Evolutionary conservation across 2,113 vertebrate genomes (phyloP), one percentile per base, ranked within the genome.

Genomic region (Chaetodon trifascialis): DNA sequence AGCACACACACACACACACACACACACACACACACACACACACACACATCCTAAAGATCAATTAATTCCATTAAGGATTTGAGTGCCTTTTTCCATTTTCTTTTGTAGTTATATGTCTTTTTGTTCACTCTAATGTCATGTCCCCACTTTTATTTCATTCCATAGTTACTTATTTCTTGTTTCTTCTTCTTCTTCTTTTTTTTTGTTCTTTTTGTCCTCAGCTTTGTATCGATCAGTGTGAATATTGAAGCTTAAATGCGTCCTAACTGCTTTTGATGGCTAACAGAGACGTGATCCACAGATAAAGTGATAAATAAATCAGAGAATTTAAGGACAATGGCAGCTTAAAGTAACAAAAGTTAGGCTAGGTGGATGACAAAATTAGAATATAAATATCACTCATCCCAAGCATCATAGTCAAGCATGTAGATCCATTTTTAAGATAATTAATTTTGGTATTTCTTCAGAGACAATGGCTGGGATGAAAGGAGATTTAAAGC

Each of bases 401-500:
- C 73, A 85, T 79, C 16, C 36, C 19, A 73, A 59, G 55, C 67
- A 66, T n/a, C 7, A 11, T 15, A 63, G 46, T 67, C 21, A 36
- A 56, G 56, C 34, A 86, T 75, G 66, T 55, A 47, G 47, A 60
- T 82, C 66, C 4, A 19, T 47, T 79, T 78, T 82, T 56, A 74
- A 79, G 54, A 68, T 79, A 76, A 91, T 83, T 91, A 16, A 64
- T 79, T 68, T 84, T 25, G 49, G 7, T 44, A 63, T 84, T 76
- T 80, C 47, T 30, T 76, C 30, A 60, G 55, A 83, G 54, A 69
- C 68, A 86, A 63, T 76, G 25, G 44, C 58, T n/a, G 23, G 23
- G 59, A 78, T 79, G 67, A 82, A 73, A 81, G 62, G 56, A 63
- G 74, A 85, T 83, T 23, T 86, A 73, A 90, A 82, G 62, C 8